These are phyloP conservation scores for Bellardia pandia DNA, from an alignment of 2,888 invertebrate genomes.

Conservation along the genomic window DNA sequence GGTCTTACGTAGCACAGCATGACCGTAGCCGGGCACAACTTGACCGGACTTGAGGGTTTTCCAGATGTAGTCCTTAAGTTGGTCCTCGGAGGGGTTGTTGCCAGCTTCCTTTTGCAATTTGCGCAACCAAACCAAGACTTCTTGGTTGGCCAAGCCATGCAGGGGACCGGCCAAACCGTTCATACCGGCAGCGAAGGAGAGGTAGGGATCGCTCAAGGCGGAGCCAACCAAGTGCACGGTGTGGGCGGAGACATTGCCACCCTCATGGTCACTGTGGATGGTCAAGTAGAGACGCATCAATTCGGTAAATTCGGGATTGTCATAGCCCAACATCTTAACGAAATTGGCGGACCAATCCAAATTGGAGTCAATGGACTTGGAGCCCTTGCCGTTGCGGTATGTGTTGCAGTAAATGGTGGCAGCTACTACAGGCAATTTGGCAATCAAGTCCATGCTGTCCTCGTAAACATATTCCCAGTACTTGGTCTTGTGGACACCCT, in stretches of 20 bases:
- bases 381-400: constrained; percentile 88
- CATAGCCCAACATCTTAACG: constrained; percentile 91
- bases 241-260: constrained; percentile 96
- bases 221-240: constrained; percentile 94
- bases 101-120: constrained; percentile 95
- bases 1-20: constrained; percentile 94
- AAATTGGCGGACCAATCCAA: constrained; percentile 95
- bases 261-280: constrained; percentile 94
- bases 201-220: constrained; percentile 93
- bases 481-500: constrained; percentile 87
- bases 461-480: constrained; percentile 93
- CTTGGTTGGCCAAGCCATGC: constrained; percentile 95
- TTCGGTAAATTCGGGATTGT: constrained; percentile 90
- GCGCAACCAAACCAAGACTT: constrained; percentile 96
- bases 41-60: constrained; percentile 95
- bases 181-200: constrained; percentile 93
- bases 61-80: constrained; percentile 98
- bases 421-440: constrained; percentile 93
- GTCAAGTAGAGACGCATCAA: constrained; percentile 93
- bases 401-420: constrained; percentile 94
- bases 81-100: constrained; percentile 93
- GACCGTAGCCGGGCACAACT: constrained; percentile 95
- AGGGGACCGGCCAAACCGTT: constrained; percentile 95
- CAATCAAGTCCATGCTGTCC: constrained; percentile 94
- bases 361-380: constrained; percentile 90